These are phyloP conservation scores for Rhyacichthys aspro DNA, from an alignment of 2,797 vertebrate species.

Conservation along the genomic window DNA sequence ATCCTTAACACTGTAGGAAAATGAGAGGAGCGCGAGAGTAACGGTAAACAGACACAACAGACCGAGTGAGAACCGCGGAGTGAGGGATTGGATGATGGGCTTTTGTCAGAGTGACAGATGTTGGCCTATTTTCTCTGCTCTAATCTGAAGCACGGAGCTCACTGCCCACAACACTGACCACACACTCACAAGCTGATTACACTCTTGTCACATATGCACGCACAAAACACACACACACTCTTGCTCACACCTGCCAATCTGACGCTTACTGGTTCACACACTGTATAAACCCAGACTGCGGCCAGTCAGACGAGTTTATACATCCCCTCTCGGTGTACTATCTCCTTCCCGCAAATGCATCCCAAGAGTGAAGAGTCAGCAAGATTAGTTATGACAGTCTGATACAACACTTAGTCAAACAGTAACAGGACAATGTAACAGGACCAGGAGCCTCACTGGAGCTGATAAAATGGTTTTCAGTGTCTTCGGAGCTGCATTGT, in stretches of 20 bases:
- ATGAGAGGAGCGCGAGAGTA: not conserved
- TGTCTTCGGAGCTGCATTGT: too few species aligned
- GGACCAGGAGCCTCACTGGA: not conserved
- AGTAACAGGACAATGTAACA: not conserved
- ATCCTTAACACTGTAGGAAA: not conserved
- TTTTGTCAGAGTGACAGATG: conserved; percentile 75
- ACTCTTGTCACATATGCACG: conserved; percentile 18
- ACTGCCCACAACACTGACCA: conserved; percentile 37
- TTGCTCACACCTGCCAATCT: conserved; percentile 2
- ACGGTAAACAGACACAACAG: conserved; percentile 11
- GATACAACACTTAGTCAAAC: conserved; percentile 15
- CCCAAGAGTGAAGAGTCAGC: conserved; percentile 18
- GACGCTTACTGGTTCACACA: conserved; percentile 20
- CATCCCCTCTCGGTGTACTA: not conserved
- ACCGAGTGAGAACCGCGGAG: conserved; percentile 11
- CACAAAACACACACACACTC: conserved; percentile 1
- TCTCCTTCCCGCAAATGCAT: not conserved
- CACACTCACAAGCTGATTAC: conserved; percentile 39
- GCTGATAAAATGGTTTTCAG: not conserved
- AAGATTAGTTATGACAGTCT: conserved; percentile 31
- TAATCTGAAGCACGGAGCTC: conserved; percentile 62
- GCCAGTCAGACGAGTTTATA: too few species aligned
- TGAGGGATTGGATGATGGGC: conserved; percentile 36
- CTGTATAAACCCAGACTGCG: not conserved
- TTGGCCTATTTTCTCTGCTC: conserved; percentile 72